Conservation (phyloP, 2,888 invertebrate species). For the Exocentrus adspersus region DNA sequence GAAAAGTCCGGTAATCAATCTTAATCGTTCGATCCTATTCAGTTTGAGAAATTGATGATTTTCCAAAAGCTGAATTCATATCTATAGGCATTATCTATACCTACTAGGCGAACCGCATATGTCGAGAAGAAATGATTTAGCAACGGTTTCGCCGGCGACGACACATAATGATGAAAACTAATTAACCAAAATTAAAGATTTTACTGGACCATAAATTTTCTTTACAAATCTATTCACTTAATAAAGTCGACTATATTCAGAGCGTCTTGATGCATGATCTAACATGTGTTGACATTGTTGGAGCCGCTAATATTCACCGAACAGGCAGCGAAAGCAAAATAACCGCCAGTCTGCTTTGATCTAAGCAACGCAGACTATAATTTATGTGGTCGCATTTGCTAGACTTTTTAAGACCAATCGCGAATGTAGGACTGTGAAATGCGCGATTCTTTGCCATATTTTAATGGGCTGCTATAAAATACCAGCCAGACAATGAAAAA, state of each 20-base stretch:
- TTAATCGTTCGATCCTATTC: too few species aligned
- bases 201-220: constrained; percentile 60
- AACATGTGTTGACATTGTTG: constrained; percentile 50
- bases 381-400: constrained; percentile 46
- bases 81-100: too few species aligned
- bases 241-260: constrained; percentile 48
- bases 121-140: constrained; percentile 31
- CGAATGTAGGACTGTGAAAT: neutral
- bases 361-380: constrained; percentile 44
- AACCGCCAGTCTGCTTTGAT: constrained; percentile 50
- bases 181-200: constrained; percentile 52
- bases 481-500: neutral
- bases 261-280: constrained; percentile 48
- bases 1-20: too few species aligned
- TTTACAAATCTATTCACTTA: constrained; percentile 59
- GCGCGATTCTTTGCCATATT: neutral
- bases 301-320: constrained; percentile 35
- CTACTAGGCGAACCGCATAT: neutral
- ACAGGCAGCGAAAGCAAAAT: constrained; percentile 42
- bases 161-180: constrained; percentile 46
- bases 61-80: too few species aligned
- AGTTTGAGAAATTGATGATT: too few species aligned
- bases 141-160: constrained; percentile 31
- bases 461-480: neutral
- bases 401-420: constrained; percentile 18